A percentile compares a stretch with the other conserved stretches of the same genome.
Evolutionary conservation across 1,140 invertebrate genomes (phyloP).

Genomic region (Ridgeia piscesae): DNA sequence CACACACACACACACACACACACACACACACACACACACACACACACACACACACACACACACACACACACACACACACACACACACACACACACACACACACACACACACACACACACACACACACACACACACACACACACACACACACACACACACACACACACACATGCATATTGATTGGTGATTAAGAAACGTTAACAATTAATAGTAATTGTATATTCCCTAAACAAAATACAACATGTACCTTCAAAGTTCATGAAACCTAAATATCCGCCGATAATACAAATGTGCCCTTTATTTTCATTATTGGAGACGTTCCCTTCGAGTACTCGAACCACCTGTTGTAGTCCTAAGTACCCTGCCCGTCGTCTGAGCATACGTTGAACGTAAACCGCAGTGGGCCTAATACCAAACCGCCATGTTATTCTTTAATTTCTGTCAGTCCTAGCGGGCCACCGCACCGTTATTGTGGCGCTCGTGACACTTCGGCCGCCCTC

Average conservation of each 20-base stretch:
- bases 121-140: slow-evolving; percentile 11
- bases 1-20: slow-evolving; percentile 19
- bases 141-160: not conserved
- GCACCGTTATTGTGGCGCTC: not conserved
- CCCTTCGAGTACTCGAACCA: not conserved
- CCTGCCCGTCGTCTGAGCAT: not conserved
- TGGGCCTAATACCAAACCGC: not conserved
- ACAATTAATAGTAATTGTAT: not conserved
- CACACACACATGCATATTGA: not conserved
- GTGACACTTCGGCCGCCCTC: not conserved
- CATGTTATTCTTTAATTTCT: not conserved
- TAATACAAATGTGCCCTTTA: not conserved
- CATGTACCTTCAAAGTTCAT: not conserved
- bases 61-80: slow-evolving; percentile 14
- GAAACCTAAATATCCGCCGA: not conserved
- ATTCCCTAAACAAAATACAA: not conserved
- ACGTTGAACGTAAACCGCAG: not conserved
- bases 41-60: slow-evolving; percentile 1
- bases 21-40: slow-evolving; percentile 10
- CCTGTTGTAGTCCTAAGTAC: not conserved
- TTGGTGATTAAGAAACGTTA: not conserved
- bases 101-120: slow-evolving; percentile 8
- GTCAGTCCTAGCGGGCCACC: not conserved
- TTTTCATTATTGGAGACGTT: not conserved
- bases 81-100: not conserved